Base-by-base conservation (phyloP, 2,113 vertebrate species). In the Heterotis niloticus region DNA sequence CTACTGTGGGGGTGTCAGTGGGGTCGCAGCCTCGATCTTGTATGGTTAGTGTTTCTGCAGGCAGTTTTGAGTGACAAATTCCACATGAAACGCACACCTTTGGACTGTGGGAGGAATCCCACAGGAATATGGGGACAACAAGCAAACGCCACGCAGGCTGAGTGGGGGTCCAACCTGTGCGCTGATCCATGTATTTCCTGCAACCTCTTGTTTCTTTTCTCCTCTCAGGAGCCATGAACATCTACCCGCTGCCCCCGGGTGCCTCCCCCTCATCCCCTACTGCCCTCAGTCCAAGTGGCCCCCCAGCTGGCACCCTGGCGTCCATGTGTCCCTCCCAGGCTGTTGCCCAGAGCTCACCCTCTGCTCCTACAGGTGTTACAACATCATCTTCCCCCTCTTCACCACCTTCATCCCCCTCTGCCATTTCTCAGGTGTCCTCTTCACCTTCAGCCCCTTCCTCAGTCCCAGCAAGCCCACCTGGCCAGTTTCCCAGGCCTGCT, bases 401-500 rank as follows among this genome's bases (percentile, higher is more conserved):
- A 75, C 82, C 85, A 29, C 81, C 82, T 0, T 56, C 79, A 13
- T 64, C 82, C 78, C 69, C 79, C 34, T 69, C n/a, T n/a, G n/a
- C n/a, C 28, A 60, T 28, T 17, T 64, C 59, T 57, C 59, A 79
- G 44, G 57, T 34, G 57, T 13, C 34, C 60, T 23, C 34, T 65
- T 77, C 72, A 26, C 28, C 24, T 68, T 68, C 82, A 18, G 12
- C 26, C 17, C 64, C 84, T 17, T 79, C 52, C 60, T 77, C 80
- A 26, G 77, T 85, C 18, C 75, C 75, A 17, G 17, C 70, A 1
- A 86, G 86, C 0, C 84, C 86, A 65, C 76, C 81, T 5, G 76
- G 23, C 56, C 88, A 83, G 72, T 85, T 88, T 11, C 54, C 83
- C 75, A 86, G 88, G 80, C 88, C 80, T 74, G 81, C 82, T 65